Base-by-base conservation (phyloP, 2,888 invertebrate genomes). In the Dynastes maya region DNA sequence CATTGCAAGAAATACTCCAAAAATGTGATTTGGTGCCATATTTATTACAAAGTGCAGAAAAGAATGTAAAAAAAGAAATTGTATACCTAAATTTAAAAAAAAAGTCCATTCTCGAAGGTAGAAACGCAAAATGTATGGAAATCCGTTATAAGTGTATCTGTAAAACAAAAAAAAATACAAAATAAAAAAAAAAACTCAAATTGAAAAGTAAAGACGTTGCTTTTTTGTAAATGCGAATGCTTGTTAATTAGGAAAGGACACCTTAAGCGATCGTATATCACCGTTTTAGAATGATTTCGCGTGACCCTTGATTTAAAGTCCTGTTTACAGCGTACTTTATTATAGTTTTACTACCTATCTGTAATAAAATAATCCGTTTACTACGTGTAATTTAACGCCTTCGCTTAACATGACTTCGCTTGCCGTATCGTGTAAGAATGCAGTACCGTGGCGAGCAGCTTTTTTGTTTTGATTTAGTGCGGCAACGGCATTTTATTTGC, bases 281-380 rank as follows among this genome's bases (percentile, higher is more conserved):
- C 78, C 71, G 78, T 63, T 58, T 75, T 76, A 76, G 81, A 81
- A 82, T 81, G 80, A 82, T 84, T 85, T 85, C 81, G 84, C 85
- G 85, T 85, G 85, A 85, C 84, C 82, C 84, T 83, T 82, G 82
- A 83, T 83, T 83, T 83, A 82, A 82, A 80, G 78, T 78, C 78
- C 77, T 85, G 85, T 86, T 86, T 86, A 86, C 84, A 83, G 80
- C 85, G 83, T 80, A 86, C 83, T 85, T 85, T 85, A 85, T 86
- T 86, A 85, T 86, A 84, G 84, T 84, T 86, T 85, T 85, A 86
- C 84, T 83, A 82, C 85, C 84, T 82, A 86, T 85, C 83, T 84
- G 85, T 82, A 85, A 85, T 85, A 85, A 86, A 86, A 86, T 86
- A 85, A 86, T 86, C 84, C 84, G 84, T 85, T 86, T 86, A 86